A percentile compares a stretch with the other conserved stretches of the same genome.
These are phyloP conservation scores for Calephelis perditalis DNA, from an alignment of 2,888 invertebrate genomes.

Conservation along the genomic window DNA sequence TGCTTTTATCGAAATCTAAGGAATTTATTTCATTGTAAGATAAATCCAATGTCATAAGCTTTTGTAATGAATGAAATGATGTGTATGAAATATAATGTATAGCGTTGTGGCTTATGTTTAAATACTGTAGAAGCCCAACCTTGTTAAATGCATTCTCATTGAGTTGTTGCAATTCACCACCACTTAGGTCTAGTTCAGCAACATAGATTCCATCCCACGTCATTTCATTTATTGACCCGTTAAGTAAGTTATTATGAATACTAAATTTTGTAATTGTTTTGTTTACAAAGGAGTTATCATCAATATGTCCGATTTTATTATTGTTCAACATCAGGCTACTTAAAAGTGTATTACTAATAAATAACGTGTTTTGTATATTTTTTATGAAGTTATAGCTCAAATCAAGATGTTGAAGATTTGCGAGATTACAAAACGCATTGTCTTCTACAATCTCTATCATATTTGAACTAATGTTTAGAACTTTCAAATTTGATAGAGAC, in stretches of 20 bases:
- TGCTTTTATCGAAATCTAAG: not conserved
- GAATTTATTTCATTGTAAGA: not conserved
- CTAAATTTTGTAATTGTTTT: not conserved
- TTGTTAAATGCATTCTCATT: not conserved
- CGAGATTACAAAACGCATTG: not conserved
- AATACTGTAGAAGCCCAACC: not conserved
- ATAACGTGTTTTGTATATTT: not conserved
- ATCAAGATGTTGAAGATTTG: not conserved
- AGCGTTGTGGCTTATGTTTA: not conserved
- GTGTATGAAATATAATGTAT: not conserved
- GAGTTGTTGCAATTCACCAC: not conserved
- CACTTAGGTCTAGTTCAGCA: not conserved
- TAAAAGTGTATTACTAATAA: not conserved
- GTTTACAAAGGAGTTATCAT: not conserved
- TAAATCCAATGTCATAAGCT: not conserved
- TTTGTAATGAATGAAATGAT: not conserved
- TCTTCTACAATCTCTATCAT: not conserved
- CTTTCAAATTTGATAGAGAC: not conserved
- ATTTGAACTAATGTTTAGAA: not conserved
- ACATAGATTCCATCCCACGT: not conserved
- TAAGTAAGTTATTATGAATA: not conserved
- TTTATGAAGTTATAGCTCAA: not conserved
- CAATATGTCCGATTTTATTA: not conserved
- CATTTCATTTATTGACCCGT: slow-evolving; percentile 4
- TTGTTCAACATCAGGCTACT: not conserved